These are phyloP conservation scores for Rallus crepitans DNA, from an alignment of 2,797 vertebrate genomes.

Conservation along the genomic window DNA sequence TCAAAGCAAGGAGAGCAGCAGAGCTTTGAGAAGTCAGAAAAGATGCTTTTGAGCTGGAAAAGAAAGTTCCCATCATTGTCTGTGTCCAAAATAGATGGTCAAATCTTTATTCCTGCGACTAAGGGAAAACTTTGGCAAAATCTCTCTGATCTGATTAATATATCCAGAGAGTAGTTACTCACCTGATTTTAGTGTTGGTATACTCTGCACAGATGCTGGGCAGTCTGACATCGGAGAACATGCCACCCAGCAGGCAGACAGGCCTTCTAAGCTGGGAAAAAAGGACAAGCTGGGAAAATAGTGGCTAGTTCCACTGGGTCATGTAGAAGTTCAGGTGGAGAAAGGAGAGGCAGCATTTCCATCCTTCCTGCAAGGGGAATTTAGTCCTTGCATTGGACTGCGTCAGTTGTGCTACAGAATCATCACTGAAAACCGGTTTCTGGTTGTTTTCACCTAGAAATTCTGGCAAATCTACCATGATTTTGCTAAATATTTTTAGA, in stretches of 20 bases:
- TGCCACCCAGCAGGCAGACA: not conserved
- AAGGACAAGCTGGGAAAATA: not conserved
- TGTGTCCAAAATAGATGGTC: not conserved
- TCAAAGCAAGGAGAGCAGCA: not conserved
- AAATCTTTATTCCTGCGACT: not conserved
- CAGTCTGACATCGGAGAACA: not conserved
- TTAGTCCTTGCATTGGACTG: no score
- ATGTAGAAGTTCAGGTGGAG: no score
- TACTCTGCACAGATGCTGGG: not conserved
- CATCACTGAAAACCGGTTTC: no score
- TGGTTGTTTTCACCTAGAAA: not conserved
- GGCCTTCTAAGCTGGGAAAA: not conserved
- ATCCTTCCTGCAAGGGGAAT: no score
- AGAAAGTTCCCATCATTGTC: not conserved
- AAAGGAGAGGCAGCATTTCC: no score
- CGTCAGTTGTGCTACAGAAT: no score
- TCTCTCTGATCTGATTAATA: not conserved
- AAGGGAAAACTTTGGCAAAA: not conserved
- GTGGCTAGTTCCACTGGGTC: no score
- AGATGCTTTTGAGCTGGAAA: not conserved
- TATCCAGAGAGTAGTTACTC: not conserved
- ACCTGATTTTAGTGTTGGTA: not conserved
- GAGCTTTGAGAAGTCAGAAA: not conserved
- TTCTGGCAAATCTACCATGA: not conserved
- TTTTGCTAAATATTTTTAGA: not conserved